Evolutionary conservation across 2,797 vertebrate species (phyloP), one percentile per base, ranked within the genome.

Genomic region (Falco novaeseelandiae): DNA sequence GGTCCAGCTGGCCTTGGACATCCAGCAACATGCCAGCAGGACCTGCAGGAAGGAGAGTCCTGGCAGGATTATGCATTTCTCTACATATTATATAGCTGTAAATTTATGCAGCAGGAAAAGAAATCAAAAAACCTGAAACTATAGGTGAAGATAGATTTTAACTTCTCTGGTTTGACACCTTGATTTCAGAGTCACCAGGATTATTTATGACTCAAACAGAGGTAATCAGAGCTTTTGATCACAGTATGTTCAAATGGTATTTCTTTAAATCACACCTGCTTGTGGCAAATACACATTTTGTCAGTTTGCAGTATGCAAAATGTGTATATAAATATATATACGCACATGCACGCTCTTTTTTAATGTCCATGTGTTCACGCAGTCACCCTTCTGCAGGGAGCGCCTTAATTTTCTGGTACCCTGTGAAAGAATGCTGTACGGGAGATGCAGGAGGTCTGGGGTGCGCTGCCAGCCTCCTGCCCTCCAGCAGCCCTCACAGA

Each of bases 391-490:
- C 22, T 54, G 48, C 38, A 71, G 70, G 54, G 51, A 14, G 14
- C 2, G 2, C 40, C 46, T 54, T 9, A 16, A 42, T 30, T 38
- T 76, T 29, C 62, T 40, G 44, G 13, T 22, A 46, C 18, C 4
- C 6, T 3, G 2, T 10, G 36, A 27, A 10, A 1, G 12, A 61
- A 19, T 4, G 8, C 17, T 40, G 22, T 5, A 8, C 12, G 8
- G 36, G 58, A 5, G 58, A 27, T 1, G 10, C 55, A 46, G 72
- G 51, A 14, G 17, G 7, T 46, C 23, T 15, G 0, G 14, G 38
- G 22, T 22, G 20, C 27, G 6, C 10, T 6, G 55, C 17, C 12
- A 66, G 36, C 13, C 48, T 38, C 9, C 23, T 23, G 46, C 52
- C 6, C 8, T 9, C 10, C 1, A 11, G 48, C 57, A 52, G 36